Base-by-base conservation (phyloP, 2,113 vertebrate genomes). In the Sphaerodactylus townsendi region DNA sequence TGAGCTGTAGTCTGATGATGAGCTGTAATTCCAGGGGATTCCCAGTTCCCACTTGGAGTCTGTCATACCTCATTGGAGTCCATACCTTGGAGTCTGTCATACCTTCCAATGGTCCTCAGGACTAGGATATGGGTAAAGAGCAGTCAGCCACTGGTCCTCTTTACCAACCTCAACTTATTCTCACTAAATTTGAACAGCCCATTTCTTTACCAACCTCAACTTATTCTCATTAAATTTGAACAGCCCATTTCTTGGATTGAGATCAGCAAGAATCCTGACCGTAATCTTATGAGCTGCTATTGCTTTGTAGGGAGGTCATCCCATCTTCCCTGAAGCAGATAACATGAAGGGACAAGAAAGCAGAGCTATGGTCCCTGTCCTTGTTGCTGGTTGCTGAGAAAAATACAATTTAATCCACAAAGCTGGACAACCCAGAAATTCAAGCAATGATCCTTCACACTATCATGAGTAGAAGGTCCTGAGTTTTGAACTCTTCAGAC, bases 401-500 rank as follows among this genome's bases (percentile, higher is more conserved):
- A 85, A 79, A n/a, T 56, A 2, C 37, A 44, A 41, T 68, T 85
- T 75, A 74, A 80, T 33, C 46, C 30, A 19, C 28, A 28, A 4
- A n/a, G 44, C 56, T 75, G 56, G 33, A 41, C 4, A 50, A 15
- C 66, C 35, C 28, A 74, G 10, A 19, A 35, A 33, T 44, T 5
- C 10, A 59, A 10, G 13, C 62, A 81, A 13, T 75, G 21, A 37
- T 23, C 77, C 59, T 69, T 81, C 37, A 41, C 6, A 28, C 13
- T 39, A 44, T 59, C 73, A 72, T 78, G 76, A 39, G 46, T 68
- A 81, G 68, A 81, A 59, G 71, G 37, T 59, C 39, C 62, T 81
- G 84, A 44, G 35, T 76, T 56, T 74, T 81, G 79, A 81, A 81
- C 71, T n/a, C 72, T 81, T 74, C 37, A 59, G 53, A 75, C 48